Evolutionary conservation across 2,888 invertebrate genomes (phyloP).

Genomic region (Oscheius sp.): DNA sequence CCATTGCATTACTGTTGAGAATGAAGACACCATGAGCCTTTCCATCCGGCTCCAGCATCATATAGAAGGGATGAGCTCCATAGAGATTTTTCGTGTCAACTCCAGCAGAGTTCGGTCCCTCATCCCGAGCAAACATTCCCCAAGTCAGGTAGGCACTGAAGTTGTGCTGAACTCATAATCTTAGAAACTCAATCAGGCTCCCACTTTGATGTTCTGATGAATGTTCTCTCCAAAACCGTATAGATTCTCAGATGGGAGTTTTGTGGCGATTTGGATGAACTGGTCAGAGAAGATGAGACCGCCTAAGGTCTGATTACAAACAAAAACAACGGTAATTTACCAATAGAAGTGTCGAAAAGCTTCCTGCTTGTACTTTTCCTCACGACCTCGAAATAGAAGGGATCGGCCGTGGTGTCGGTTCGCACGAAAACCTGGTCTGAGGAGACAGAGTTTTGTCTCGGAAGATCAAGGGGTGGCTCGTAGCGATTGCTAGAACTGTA

Average conservation of each 20-base stretch:
- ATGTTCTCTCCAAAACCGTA: constrained; percentile 72
- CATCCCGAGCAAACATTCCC: constrained; percentile 69
- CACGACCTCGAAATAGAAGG: constrained; percentile 62
- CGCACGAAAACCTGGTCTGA: constrained; percentile 46
- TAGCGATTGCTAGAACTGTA: constrained; percentile 6
- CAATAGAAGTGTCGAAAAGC: constrained; percentile 69
- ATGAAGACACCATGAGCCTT: constrained; percentile 70
- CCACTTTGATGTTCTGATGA: constrained; percentile 66
- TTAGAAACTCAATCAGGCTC: no score
- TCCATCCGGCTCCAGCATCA: constrained; percentile 67
- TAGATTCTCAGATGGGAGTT: constrained; percentile 65
- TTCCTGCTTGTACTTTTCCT: constrained; percentile 49
- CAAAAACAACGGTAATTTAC: constrained; percentile 34
- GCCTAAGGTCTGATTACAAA: constrained; percentile 40
- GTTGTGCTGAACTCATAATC: constrained; percentile 57
- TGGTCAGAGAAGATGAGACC: constrained; percentile 68
- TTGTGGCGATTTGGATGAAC: constrained; percentile 70
- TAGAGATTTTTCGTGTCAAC: constrained; percentile 66
- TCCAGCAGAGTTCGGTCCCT: constrained; percentile 59
- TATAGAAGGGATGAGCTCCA: constrained; percentile 70
- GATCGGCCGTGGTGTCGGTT: constrained; percentile 35
- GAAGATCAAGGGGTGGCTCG: constrained; percentile 41
- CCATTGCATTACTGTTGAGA: constrained; percentile 68
- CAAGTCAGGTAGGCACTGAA: constrained; percentile 66
- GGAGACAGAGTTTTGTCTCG: constrained; percentile 39